Base-by-base conservation (phyloP, 92 coral and sea anemone species). In the Palythoa grandiflora region DNA sequence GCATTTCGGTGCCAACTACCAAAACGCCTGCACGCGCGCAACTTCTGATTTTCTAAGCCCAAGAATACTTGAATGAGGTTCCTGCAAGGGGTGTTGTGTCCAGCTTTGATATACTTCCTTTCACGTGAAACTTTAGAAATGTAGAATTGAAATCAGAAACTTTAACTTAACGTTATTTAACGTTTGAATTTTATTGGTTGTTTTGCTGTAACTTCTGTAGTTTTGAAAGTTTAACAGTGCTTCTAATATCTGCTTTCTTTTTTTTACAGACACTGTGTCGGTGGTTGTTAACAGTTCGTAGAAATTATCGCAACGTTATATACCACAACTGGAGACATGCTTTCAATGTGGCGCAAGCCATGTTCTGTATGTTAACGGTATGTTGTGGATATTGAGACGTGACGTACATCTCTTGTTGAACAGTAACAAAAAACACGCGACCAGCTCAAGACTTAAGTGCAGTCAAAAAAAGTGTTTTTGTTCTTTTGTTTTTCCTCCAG, bases 261-360 rank as follows among this genome's bases (percentile, higher is more conserved):
- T 63, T 16, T 17, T 75, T 66, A 36, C 91, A 97, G 99, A 87
- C 95, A 48, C 88, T 97, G 53, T 90, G 98, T 88, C 89, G 99
- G 88, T 97, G 99, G 99, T 80, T 97, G 71, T 78, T 96, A 50
- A 97, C 99, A 39, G 96, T 94, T 47, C 94, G 98, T 78, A 95
- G 96, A 85, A 97, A 97, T 65, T 97, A 97, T 83, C 95, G 99
- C 73, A 95, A 97, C 71, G 99, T 97, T 10, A 97, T 95, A 65
- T 97, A 97, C 79, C 99, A 97, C 74, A 97, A 97, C 92, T 97
- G 99, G 99, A 96, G 94, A 70, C 99, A 97, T 73, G 99, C 99
- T 10, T 97, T 97, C 81, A 97, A 97, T 85, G 99, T 97, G 2
- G 99, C 99, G 10, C 99, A 97, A 89, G 96, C 99, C 53, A 97